A percentile compares a stretch with the other conserved stretches of the same genome.
Conservation (phyloP, 2,113 vertebrate genomes). For the human region GRCh38 chr11:27657501-27658000, state of each 20-base stretch:
- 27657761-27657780: conserved; percentile 99
- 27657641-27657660: conserved; percentile 99
- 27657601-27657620: conserved; percentile 95
- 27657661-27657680: conserved; percentile 99
- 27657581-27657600: conserved; percentile 98
- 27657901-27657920: conserved; percentile 99
- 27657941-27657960: conserved; percentile 99
- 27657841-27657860: conserved; percentile 99
- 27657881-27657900: conserved; percentile 99
- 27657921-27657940: conserved; percentile 99
- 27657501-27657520: conserved; percentile 99
- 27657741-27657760: conserved; percentile 99
- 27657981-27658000: conserved; percentile 99
- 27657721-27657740: conserved; percentile 98
- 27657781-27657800: conserved; percentile 99
- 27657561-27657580: conserved; percentile 99
- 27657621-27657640: conserved; percentile 99
- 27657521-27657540: conserved; percentile 96
- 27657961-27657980: conserved; percentile 99
- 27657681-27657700: conserved; percentile 99
- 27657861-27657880: conserved; percentile 99
- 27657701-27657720: conserved; percentile 99
- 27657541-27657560: conserved; percentile 92
- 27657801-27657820: conserved; percentile 97
- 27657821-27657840: conserved; percentile 99